A percentile compares a stretch with the other conserved stretches of the same genome.
These are phyloP conservation scores for Rhodeus uyekii DNA, from an alignment of 2,797 vertebrate species.

Conservation along the genomic window DNA sequence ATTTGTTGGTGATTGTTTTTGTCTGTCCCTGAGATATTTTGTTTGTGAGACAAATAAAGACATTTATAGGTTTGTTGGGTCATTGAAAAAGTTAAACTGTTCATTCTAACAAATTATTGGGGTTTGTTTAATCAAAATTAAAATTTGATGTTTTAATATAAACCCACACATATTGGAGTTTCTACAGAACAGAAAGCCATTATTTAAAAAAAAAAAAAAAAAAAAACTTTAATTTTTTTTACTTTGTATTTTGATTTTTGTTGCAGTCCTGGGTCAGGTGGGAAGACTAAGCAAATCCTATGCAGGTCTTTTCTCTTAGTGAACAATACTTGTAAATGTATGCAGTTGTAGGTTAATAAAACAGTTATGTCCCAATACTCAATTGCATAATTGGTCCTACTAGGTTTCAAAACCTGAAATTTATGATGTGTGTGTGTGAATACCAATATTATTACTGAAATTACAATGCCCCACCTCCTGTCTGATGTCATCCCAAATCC, in stretches of 20 bases:
- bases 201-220: no score
- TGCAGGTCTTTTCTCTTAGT: slow-evolving; percentile 30
- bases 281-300: slow-evolving; percentile 7
- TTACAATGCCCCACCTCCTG: slow-evolving; percentile 2
- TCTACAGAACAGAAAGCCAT: not conserved
- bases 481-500: slow-evolving; percentile 39
- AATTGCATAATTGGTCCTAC: not conserved
- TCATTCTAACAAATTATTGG: not conserved
- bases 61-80: not conserved
- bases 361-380: not conserved
- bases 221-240: not conserved
- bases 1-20: slow-evolving; percentile 19
- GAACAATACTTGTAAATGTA: slow-evolving; percentile 23
- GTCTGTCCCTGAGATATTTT: slow-evolving; percentile 10
- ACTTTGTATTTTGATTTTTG: not conserved
- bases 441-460: slow-evolving; percentile 10
- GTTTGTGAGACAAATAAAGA: not conserved
- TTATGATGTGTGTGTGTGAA: slow-evolving; percentile 10
- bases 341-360: slow-evolving; percentile 24
- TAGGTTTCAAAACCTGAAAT: slow-evolving; percentile 11
- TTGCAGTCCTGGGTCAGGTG: slow-evolving; percentile 14
- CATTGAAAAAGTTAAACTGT: not conserved
- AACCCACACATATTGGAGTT: not conserved
- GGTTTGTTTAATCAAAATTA: no score
- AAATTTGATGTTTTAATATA: no score